phyloP scores from a whole-genome alignment of 2,888 invertebrate species.

The Synanthedon formicaeformis region DNA sequence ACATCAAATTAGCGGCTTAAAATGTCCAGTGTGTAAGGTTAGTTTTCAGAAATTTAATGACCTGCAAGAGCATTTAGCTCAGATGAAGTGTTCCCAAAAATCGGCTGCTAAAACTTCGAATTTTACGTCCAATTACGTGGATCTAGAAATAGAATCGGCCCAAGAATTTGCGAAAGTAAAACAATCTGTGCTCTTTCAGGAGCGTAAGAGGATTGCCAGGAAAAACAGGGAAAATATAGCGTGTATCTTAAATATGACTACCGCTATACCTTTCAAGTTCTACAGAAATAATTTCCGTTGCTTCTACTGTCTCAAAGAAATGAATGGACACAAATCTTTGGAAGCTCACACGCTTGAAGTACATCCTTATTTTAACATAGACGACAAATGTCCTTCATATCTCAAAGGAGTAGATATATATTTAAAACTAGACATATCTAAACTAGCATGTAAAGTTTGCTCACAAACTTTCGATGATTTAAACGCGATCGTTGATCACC shows the following conservation, averaged over 20 bases:
- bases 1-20: conserved; percentile 3
- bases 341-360: conserved; percentile 15
- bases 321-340: conserved; percentile 15
- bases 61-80: not conserved
- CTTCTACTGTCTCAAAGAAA: conserved; percentile 25
- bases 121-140: too few species aligned
- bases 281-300: conserved; percentile 26
- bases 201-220: conserved; percentile 3
- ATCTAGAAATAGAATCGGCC: not conserved
- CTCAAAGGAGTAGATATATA: conserved; percentile 16
- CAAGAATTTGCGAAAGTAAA: conserved; percentile 3
- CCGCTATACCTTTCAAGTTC: conserved; percentile 29
- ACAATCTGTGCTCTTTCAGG: not conserved
- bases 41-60: conserved; percentile 5
- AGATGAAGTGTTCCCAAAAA: too few species aligned
- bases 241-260: conserved; percentile 19
- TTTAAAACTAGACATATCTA: conserved; percentile 20
- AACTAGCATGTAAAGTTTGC: conserved; percentile 22
- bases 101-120: too few species aligned
- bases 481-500: conserved; percentile 16
- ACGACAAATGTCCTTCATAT: conserved; percentile 15
- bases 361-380: conserved; percentile 14
- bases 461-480: conserved; percentile 12
- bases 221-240: conserved; percentile 13
- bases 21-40: conserved; percentile 5